phyloP scores from a whole-genome alignment of 2,797 vertebrate species.

The Microtus obscurus region DNA sequence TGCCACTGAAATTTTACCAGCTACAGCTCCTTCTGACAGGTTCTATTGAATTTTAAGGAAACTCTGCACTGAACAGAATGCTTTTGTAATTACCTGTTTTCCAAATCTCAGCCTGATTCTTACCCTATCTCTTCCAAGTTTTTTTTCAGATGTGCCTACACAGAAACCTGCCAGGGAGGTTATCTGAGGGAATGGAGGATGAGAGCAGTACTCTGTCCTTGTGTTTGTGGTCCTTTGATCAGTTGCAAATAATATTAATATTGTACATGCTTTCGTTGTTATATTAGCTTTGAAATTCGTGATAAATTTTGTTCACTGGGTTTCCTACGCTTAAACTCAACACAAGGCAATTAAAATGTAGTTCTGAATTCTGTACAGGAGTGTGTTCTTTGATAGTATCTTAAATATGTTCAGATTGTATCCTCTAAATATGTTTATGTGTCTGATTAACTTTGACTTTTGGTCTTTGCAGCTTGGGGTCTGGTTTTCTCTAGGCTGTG shows the following conservation, averaged over 20 bases:
- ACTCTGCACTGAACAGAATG: slow-evolving; percentile 26
- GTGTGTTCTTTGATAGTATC: background rate
- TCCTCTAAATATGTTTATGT: background rate
- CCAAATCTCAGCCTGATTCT: slow-evolving; percentile 27
- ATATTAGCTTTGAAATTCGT: slow-evolving; percentile 37
- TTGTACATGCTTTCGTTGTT: background rate
- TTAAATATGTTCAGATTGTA: slow-evolving; percentile 24
- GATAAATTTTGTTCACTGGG: background rate
- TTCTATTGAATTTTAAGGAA: slow-evolving; percentile 73
- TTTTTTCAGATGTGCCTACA: background rate
- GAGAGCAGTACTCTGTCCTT: slow-evolving; percentile 29
- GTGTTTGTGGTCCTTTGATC: background rate
- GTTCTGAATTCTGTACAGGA: background rate
- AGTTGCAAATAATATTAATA: slow-evolving; percentile 35
- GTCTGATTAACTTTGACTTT: slow-evolving; percentile 28
- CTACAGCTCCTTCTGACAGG: slow-evolving; percentile 56
- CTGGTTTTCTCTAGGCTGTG: slow-evolving; percentile 98
- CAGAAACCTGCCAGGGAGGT: background rate
- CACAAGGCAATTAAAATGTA: background rate
- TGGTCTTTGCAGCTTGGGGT: slow-evolving; percentile 92
- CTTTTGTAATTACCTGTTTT: slow-evolving; percentile 61
- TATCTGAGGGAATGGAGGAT: slow-evolving; percentile 5
- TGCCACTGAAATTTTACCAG: slow-evolving; percentile 62
- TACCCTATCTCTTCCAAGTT: slow-evolving; percentile 10
- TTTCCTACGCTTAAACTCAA: slow-evolving; percentile 44